Base-by-base conservation (phyloP, 2,888 invertebrate species). In the Fragum sueziense region DNA sequence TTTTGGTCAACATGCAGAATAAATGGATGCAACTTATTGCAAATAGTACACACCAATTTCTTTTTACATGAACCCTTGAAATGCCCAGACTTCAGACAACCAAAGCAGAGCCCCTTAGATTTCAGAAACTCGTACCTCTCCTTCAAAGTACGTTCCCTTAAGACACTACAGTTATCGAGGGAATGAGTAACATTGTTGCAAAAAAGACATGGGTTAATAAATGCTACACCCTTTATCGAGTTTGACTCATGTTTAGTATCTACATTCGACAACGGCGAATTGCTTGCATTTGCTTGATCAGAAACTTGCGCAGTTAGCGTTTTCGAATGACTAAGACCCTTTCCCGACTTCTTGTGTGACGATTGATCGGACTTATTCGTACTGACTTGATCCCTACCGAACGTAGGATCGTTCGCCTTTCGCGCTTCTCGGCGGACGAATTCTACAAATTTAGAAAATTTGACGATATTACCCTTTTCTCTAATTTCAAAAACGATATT, bases 71-170 rank as follows among this genome's bases (percentile, higher is more conserved):
- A 27, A 33, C 20, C 27, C 31, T 62, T 11, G 11, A 62, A 6
- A n/a, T 62, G 31, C 27, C 31, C 31, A 62, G 9, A 62, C 22
- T 25, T 14, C 1, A 47, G 1, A 25, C 74, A 70, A 2, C 33
- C 72, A 62, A 73, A 78, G 37, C 73, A 78, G 17, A 73, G 37
- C 11, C 77, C 77, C 37, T 73, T 74, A 9, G 67, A 41, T 37
- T 69, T 69, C 34, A 78, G 17, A 25, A 70, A 74, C n/a, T 31
- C 17, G 33, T 74, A 74, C 27, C 78, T 51, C 7, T 65, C 78
- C n/a, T 62, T 78, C 6, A 78, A 34, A 7, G 25, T 11, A 29
- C 27, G 25, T 33, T 62, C 22, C 29, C 1, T 17, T 34, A 52
- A 9, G 20, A 20, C 52, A 31, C 6, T 11, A 14, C 33, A 70